These are phyloP conservation scores for Campylomormyrus numenius DNA, from an alignment of 2,113 vertebrate species.

Conservation along the genomic window DNA sequence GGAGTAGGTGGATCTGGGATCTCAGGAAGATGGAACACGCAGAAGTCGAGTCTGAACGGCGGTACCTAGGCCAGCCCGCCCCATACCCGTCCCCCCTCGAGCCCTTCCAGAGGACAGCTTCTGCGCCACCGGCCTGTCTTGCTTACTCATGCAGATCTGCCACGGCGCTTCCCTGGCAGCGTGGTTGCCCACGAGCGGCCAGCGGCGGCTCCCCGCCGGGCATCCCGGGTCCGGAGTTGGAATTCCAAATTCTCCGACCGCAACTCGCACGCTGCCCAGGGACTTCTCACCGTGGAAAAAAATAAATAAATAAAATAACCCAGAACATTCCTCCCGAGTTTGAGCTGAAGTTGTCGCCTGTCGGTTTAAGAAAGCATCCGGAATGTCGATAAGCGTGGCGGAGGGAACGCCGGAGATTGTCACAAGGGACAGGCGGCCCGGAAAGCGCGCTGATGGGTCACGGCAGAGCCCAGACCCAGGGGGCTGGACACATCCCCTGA, in stretches of 20 bases:
- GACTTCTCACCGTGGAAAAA: background rate
- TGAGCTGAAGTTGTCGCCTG: background rate
- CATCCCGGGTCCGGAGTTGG: background rate
- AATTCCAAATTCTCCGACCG: background rate
- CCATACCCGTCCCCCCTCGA: background rate
- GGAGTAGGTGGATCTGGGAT: background rate
- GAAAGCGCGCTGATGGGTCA: background rate
- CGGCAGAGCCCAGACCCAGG: background rate
- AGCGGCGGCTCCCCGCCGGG: background rate
- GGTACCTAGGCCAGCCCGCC: background rate
- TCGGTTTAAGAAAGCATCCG: background rate
- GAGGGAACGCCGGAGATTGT: background rate
- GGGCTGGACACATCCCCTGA: background rate
- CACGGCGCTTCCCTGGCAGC: background rate
- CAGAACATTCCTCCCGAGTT: background rate
- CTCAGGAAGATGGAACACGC: background rate
- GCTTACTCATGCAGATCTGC: background rate
- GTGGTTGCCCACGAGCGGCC: background rate
- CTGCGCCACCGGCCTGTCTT: background rate
- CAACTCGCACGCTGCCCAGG: background rate
- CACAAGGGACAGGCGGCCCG: background rate
- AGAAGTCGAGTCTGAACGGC: background rate
- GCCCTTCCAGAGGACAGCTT: background rate
- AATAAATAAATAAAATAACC: background rate
- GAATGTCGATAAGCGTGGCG: background rate